These are phyloP conservation scores for Rhadinocentrus ornatus DNA, from an alignment of 2,797 vertebrate genomes.

Conservation along the genomic window DNA sequence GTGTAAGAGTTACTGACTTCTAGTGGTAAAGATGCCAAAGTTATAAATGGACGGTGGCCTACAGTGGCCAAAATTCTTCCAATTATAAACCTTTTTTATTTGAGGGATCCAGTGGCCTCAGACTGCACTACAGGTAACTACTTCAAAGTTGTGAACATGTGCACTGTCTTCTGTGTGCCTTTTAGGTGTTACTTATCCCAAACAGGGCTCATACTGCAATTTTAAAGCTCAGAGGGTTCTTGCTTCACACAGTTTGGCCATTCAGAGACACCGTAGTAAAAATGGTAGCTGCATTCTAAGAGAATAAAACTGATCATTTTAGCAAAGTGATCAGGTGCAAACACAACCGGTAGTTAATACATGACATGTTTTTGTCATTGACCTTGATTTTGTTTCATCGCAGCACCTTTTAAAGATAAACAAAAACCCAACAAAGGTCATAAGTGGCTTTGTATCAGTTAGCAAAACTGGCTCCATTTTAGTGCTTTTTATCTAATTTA, in stretches of 20 bases:
- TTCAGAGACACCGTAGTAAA: too few species aligned
- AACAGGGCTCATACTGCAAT: too few species aligned
- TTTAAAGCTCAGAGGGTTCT: too few species aligned
- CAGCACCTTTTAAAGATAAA: neutral
- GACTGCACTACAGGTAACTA: neutral
- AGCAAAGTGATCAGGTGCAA: neutral
- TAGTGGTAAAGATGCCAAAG: neutral
- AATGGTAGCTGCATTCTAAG: neutral
- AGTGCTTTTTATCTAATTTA: neutral
- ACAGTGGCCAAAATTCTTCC: neutral
- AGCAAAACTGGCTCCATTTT: neutral
- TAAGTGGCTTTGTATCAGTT: neutral
- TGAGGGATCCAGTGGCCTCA: neutral
- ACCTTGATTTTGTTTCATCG: neutral
- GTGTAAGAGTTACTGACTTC: neutral
- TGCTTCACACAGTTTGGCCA: too few species aligned
- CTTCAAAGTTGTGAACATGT: too few species aligned
- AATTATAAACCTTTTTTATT: neutral
- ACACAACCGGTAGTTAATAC: neutral
- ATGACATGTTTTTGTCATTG: neutral
- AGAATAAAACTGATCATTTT: neutral
- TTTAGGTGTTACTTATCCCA: too few species aligned
- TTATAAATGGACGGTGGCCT: neutral
- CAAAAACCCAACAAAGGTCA: slow-evolving; percentile 7
- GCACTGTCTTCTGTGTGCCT: too few species aligned